Evolutionary conservation across 1,140 invertebrate species (phyloP), one percentile per base, ranked within the genome.

Genomic region (Dendrolimus kikuchii): DNA sequence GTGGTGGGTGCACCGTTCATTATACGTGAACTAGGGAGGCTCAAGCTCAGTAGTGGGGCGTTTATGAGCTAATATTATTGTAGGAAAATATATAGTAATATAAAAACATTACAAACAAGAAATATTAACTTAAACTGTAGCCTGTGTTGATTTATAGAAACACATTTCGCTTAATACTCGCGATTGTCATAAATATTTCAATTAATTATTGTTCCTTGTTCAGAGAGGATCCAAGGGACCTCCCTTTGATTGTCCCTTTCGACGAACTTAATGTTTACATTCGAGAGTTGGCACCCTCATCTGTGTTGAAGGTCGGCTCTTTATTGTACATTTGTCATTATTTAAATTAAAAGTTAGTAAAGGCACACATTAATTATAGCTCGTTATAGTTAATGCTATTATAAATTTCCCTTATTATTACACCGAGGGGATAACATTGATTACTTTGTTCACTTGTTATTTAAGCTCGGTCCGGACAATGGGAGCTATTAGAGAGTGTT

Each of bases 131-230:
- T 23, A 23, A 23, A 3, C 23, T 23, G 23, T 23, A 23, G 23
- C 23, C 23, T 23, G 23, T 23, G 23, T 23, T 23, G 1, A 23
- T 23, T 23, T 23, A 23, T 23, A 23, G 23, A 23, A 23, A 23
- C 23, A 23, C 1, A 23, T 23, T 23, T 23, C 23, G 23, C 23
- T 23, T 23, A 23, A 23, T 23, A 23, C 23, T 23, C 23, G 23
- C 23, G 23, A 23, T 8, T 8, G 5, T 62, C 55, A 65, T 65
- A 68, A 64, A 70, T 60, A 67, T 67, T 64, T 61, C 59, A 61
- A 67, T 64, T 70, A 70, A 70, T 70, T 64, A 66, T 57, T 59
- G 61, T 66, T 51, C 49, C 51, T 60, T 53, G 61, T 62, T 44
- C 39, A 49, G 40, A 52, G 46, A 58, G 40, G 53, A 57, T 53